Evolutionary conservation across 2,888 invertebrate species (phyloP).

Genomic region (Drosophila fungiperda): DNA sequence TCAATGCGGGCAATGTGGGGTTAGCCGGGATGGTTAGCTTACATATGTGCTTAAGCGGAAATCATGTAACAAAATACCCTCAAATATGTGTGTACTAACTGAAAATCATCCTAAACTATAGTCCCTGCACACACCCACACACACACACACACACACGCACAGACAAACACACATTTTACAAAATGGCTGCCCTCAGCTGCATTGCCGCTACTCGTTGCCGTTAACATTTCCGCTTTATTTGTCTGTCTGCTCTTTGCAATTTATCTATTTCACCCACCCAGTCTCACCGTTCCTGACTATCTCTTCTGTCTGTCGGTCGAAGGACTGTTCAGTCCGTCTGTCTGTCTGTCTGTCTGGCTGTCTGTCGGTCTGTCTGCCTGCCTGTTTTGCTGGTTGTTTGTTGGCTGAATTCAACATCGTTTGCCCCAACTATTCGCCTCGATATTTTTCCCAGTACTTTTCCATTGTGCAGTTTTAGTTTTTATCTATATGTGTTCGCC

Average conservation of each 20-base stretch:
- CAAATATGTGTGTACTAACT: slow-evolving; percentile 24
- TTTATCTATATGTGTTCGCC: slow-evolving; percentile 48
- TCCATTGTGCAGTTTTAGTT: slow-evolving; percentile 56
- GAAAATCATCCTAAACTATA: slow-evolving; percentile 44
- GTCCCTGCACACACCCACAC: not conserved
- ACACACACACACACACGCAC: not conserved
- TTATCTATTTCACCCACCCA: slow-evolving; percentile 41
- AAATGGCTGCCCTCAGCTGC: slow-evolving; percentile 59
- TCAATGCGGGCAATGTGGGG: slow-evolving; percentile 47
- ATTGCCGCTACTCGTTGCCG: slow-evolving; percentile 76
- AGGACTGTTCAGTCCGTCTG: slow-evolving; percentile 25
- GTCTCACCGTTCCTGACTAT: slow-evolving; percentile 12
- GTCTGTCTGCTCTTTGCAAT: slow-evolving; percentile 61
- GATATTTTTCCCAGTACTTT: not conserved
- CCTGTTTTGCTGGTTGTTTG: slow-evolving; percentile 53
- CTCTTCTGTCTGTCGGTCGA: slow-evolving; percentile 19
- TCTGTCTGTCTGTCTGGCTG: slow-evolving; percentile 5
- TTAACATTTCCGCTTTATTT: slow-evolving; percentile 80
- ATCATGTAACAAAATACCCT: slow-evolving; percentile 65
- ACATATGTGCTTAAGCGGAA: slow-evolving; percentile 66
- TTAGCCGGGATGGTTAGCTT: slow-evolving; percentile 9
- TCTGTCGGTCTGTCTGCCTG: slow-evolving; percentile 21
- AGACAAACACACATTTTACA: slow-evolving; percentile 19
- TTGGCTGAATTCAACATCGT: slow-evolving; percentile 53
- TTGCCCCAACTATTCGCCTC: not conserved